phyloP scores from a whole-genome alignment of 2,797 vertebrate genomes.

The Ataeniobius toweri region DNA sequence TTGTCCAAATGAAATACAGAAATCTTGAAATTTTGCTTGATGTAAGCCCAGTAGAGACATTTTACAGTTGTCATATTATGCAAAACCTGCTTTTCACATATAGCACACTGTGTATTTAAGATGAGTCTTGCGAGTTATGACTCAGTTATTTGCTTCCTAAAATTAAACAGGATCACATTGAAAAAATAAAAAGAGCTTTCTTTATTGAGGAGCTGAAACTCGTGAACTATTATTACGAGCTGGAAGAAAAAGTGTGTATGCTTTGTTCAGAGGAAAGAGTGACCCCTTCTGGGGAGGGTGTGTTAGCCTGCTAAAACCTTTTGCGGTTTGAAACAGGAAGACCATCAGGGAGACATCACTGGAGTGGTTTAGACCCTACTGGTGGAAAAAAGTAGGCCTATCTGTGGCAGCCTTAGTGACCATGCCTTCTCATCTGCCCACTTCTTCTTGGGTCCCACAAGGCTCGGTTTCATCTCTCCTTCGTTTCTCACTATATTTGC shows the following conservation, averaged over 20 bases:
- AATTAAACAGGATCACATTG: neutral
- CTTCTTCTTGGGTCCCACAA: neutral
- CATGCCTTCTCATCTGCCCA: neutral
- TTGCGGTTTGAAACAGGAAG: neutral
- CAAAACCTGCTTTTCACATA: too few species aligned
- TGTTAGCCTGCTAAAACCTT: neutral
- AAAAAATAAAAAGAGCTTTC: neutral
- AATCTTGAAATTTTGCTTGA: neutral
- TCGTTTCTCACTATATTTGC: neutral
- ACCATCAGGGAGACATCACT: neutral
- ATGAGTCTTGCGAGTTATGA: neutral
- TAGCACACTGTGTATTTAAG: too few species aligned
- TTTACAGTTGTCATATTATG: neutral
- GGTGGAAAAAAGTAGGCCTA: too few species aligned
- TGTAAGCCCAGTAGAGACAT: neutral
- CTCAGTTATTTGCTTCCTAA: neutral
- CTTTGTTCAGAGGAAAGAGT: slow-evolving; percentile 22
- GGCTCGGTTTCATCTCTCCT: neutral
- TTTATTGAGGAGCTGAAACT: neutral
- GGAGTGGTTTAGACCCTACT: neutral
- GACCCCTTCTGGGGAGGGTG: slow-evolving; percentile 61
- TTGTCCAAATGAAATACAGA: neutral
- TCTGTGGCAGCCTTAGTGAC: neutral
- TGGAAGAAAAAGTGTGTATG: neutral
- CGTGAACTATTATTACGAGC: too few species aligned